A percentile compares a stretch with the other conserved stretches of the same genome.
Conservation (phyloP, 2,113 vertebrate genomes). For the Scopus umbretta region DNA sequence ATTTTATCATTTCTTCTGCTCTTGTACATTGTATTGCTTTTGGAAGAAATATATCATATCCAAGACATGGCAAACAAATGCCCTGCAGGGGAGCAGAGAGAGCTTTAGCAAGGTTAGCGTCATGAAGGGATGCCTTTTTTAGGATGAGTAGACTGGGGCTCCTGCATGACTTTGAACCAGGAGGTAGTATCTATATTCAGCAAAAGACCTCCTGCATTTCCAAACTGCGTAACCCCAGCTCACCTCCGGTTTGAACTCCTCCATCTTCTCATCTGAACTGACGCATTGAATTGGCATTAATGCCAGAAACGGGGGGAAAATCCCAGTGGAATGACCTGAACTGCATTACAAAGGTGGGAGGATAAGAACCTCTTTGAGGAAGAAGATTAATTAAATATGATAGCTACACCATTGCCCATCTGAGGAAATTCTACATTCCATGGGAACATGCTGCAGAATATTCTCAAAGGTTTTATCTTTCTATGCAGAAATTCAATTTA, state of each 20-base stretch:
- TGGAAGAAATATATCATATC: neutral
- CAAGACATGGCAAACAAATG: neutral
- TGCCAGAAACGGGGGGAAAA: neutral
- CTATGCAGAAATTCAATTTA: neutral
- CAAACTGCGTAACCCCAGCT: neutral
- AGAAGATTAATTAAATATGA: neutral
- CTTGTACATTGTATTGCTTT: neutral
- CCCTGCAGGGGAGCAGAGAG: neutral
- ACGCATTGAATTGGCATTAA: neutral
- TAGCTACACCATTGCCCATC: neutral
- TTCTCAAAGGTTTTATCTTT: neutral
- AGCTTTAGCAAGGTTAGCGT: neutral
- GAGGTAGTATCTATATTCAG: neutral
- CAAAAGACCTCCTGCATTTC: neutral
- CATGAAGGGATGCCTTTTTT: neutral
- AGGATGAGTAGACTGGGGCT: neutral
- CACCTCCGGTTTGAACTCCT: neutral
- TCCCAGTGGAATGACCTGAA: neutral
- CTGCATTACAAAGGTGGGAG: constrained; percentile 9
- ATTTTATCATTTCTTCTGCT: neutral
- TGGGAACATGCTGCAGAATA: neutral
- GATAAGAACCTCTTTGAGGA: neutral
- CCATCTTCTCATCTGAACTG: neutral
- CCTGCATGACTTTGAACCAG: neutral
- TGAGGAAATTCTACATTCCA: neutral